Evolutionary conservation across 2,888 invertebrate genomes (phyloP).

Genomic region (Eudemis profundana): DNA sequence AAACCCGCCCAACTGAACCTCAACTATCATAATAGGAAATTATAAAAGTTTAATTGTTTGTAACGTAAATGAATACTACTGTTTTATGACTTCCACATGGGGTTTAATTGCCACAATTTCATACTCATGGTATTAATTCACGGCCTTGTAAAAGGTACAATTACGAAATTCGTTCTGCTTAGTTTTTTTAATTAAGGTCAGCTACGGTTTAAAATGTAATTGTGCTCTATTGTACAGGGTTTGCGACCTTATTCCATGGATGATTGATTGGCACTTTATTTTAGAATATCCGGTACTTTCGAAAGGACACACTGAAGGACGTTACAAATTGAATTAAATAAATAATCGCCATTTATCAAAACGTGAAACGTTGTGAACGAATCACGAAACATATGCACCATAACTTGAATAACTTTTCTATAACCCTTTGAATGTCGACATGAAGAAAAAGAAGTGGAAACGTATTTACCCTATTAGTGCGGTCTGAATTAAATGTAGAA

Average conservation of each 20-base stretch:
- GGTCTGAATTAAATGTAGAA: too few relatives aligned
- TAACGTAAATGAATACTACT: background rate
- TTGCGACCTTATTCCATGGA: conserved; percentile 31
- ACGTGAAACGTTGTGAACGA: too few relatives aligned
- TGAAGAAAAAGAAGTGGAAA: too few relatives aligned
- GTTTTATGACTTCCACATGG: background rate
- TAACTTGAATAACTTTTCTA: too few relatives aligned
- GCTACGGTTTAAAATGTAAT: conserved; percentile 37
- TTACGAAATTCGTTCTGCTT: conserved; percentile 45
- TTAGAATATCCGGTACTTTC: conserved; percentile 10
- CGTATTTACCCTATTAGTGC: too few relatives aligned
- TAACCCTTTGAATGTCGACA: too few relatives aligned
- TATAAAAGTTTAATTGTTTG: conserved; percentile 1
- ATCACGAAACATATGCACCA: too few relatives aligned
- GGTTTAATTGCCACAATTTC: conserved; percentile 4
- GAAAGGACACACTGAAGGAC: conserved; percentile 9
- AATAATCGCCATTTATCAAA: too few relatives aligned
- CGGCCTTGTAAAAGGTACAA: conserved; percentile 34
- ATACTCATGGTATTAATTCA: background rate
- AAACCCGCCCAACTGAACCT: background rate
- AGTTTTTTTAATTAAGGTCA: conserved; percentile 45
- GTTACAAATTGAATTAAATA: conserved; percentile 2
- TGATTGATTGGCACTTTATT: conserved; percentile 15
- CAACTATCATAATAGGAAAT: conserved; percentile 3
- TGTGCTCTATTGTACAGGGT: conserved; percentile 21